Evolutionary conservation across 2,888 invertebrate genomes (phyloP), one percentile per base, ranked within the genome.

Genomic region (Hydrotaea cyrtoneurina): DNA sequence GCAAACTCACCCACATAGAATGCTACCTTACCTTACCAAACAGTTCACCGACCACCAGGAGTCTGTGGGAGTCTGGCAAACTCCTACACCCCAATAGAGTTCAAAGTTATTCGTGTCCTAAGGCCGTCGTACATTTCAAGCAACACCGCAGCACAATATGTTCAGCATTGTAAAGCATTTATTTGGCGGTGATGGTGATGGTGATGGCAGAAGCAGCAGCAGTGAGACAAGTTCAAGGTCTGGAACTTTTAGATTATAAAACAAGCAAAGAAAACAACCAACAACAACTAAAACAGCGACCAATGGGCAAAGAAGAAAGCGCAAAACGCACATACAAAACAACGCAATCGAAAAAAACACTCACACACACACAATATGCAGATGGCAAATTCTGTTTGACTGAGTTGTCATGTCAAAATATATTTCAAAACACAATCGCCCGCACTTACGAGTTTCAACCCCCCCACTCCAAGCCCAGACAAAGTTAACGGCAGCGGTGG

Each of bases 191-290:
- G 59, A 4, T 59, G 26, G 26, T 59, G 59, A 50, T 50, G 59
- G 3, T 59, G 59, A 26, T 59, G 26, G 26, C 26, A n/a, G n/a
- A n/a, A n/a, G n/a, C n/a, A n/a, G 17, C 46, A 43, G 15, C 46
- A 13, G 17, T 11, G 36, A 57, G 36, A 39, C 82, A 83, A 83
- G 82, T 83, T 83, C 82, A 83, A 83, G 82, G 82, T 76, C 79
- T 83, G 21, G 2, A 71, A 59, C 66, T 62, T 66, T 43, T 39
- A n/a, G 43, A 39, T 62, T 62, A 62, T 36, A 62, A 62, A 39
- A 62, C 62, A 62, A 62, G 5, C 21, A 36, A 62, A n/a, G n/a
- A n/a, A 15, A 39, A 36, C 62, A 62, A 36, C 26, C 10, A 62
- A 62, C 62, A n/a, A 31, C 31, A 39, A 10, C 62, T 23, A 62